These are phyloP conservation scores for Drosophila baimaii DNA, from an alignment of 1,140 invertebrate species.

Conservation along the genomic window DNA sequence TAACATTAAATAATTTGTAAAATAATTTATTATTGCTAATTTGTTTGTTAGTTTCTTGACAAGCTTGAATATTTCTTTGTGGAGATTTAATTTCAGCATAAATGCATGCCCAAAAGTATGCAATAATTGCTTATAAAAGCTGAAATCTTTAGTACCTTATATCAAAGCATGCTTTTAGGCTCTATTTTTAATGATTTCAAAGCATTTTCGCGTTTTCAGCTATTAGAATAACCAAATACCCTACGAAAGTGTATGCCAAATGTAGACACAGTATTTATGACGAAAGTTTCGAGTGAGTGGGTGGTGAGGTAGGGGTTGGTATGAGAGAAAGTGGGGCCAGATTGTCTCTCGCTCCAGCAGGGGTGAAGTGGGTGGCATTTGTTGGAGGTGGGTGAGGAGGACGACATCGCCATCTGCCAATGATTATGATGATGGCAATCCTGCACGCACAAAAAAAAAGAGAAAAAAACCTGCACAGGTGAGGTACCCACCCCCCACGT, in stretches of 20 bases:
- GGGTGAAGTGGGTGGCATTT: constrained; percentile 2
- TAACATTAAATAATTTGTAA: too few species aligned
- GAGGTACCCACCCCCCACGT: constrained; percentile 18
- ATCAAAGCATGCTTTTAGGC: not conserved
- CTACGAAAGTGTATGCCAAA: constrained; percentile 3
- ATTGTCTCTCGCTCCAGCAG: constrained; percentile 22
- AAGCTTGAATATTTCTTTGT: too few species aligned
- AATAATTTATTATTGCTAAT: too few species aligned
- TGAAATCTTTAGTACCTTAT: too few species aligned
- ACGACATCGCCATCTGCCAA: constrained; percentile 51
- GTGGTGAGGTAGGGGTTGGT: not conserved
- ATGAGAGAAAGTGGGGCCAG: constrained; percentile 6
- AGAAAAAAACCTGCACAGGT: constrained; percentile 32
- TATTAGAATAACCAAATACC: not conserved
- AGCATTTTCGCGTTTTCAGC: too few species aligned
- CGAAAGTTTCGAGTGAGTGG: constrained; percentile 64
- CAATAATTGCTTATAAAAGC: not conserved
- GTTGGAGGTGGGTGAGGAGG: not conserved
- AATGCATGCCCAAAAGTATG: not conserved
- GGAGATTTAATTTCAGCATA: too few species aligned
- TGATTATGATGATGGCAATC: constrained; percentile 78
- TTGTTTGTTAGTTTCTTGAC: too few species aligned
- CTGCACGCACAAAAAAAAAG: constrained; percentile 63
- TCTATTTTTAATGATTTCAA: not conserved
- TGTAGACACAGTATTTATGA: constrained; percentile 62